Conservation (phyloP, 2,113 vertebrate species). For the Myrmecophaga tridactyla region DNA sequence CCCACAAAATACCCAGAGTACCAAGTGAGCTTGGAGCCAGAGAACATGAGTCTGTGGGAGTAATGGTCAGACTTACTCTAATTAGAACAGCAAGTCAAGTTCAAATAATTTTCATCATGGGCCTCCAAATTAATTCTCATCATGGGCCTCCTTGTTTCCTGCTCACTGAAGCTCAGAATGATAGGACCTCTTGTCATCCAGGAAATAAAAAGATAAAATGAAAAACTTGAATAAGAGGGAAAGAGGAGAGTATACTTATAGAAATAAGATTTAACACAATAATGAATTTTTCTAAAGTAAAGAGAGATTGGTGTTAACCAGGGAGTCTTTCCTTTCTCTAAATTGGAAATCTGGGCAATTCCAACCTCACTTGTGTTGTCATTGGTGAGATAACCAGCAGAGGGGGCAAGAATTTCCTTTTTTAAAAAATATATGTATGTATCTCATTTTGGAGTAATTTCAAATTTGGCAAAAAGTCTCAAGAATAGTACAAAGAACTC, state of each 20-base stretch:
- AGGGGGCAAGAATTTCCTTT: conserved; percentile 39
- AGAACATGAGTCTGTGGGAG: background rate
- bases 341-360: background rate
- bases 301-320: background rate
- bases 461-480: background rate
- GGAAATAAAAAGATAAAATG: conserved; percentile 8
- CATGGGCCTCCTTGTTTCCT: background rate
- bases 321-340: background rate
- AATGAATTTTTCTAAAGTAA: background rate
- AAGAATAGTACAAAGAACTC: background rate
- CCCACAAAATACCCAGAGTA: background rate
- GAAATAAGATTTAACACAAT: conserved; percentile 1
- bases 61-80: background rate
- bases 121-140: background rate
- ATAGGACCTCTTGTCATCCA: background rate
- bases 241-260: background rate
- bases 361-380: background rate
- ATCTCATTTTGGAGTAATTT: conserved; percentile 13
- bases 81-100: background rate
- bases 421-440: background rate
- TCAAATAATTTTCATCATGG: background rate
- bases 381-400: conserved; percentile 44
- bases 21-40: background rate
- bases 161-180: background rate
- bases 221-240: background rate